Percentiles rank a stretch among this genome's conserved stretches.
phyloP scores from a whole-genome alignment of 2,888 invertebrate species.

The Phlogophora meticulosa region DNA sequence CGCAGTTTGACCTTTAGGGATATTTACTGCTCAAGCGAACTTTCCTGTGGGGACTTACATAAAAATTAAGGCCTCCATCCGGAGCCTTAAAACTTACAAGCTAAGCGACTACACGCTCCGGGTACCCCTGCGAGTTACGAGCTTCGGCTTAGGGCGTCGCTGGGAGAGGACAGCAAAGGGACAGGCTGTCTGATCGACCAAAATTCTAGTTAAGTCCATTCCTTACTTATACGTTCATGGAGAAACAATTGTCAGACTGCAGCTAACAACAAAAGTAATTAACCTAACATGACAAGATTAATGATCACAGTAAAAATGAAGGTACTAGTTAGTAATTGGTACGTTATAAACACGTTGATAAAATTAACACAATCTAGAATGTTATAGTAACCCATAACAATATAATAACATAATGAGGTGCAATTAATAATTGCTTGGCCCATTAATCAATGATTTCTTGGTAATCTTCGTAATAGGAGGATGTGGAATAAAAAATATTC shows the following conservation, averaged over 20 bases:
- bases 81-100: too few relatives aligned
- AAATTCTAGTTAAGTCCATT: too few relatives aligned
- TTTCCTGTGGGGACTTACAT: too few relatives aligned
- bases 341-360: not conserved
- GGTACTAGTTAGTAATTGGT: conserved; percentile 3
- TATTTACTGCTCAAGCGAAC: too few relatives aligned
- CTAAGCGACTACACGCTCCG: too few relatives aligned
- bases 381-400: conserved; percentile 5
- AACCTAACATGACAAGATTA: not conserved
- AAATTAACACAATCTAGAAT: conserved; percentile 9
- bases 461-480: not conserved
- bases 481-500: not conserved
- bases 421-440: conserved; percentile 18
- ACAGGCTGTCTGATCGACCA: too few relatives aligned
- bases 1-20: too few relatives aligned
- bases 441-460: not conserved
- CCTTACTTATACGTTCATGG: not conserved
- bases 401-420: conserved; percentile 11
- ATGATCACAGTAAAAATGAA: conserved; percentile 7
- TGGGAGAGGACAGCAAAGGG: too few relatives aligned
- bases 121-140: too few relatives aligned
- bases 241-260: not conserved
- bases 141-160: too few relatives aligned
- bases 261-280: conserved; percentile 8
- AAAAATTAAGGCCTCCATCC: too few relatives aligned